Conservation (phyloP, 2,888 invertebrate genomes). For the Acronicta leporina region DNA sequence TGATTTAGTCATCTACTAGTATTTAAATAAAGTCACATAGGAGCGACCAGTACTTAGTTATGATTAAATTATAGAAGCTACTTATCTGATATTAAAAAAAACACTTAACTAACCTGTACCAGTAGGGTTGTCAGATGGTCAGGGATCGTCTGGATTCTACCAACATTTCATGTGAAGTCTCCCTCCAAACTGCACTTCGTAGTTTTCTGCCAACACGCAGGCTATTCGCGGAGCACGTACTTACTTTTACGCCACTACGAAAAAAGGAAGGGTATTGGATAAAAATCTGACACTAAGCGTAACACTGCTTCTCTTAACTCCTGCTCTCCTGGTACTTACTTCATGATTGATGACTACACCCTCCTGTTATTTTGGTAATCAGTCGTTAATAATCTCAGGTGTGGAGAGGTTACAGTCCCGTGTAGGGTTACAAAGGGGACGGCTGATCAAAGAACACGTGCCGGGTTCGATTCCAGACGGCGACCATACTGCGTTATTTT, state of each 20-base stretch:
- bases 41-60: slow-evolving; percentile 8
- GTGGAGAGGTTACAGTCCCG: slow-evolving; percentile 58
- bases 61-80: slow-evolving; percentile 17
- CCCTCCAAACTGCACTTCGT: too few relatives aligned
- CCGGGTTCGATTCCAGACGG: slow-evolving; percentile 55
- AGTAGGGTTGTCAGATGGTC: too few relatives aligned
- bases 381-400: slow-evolving; percentile 61
- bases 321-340: slow-evolving; percentile 13
- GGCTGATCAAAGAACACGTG: slow-evolving; percentile 61
- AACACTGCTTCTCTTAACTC: slow-evolving; percentile 1
- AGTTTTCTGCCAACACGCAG: too few relatives aligned
- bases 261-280: too few relatives aligned
- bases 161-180: too few relatives aligned
- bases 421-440: slow-evolving; percentile 60
- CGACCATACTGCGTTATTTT: slow-evolving; percentile 57
- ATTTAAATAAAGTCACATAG: slow-evolving; percentile 48
- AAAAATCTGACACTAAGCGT: slow-evolving; percentile 1
- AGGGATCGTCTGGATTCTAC: too few relatives aligned
- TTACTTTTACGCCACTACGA: too few relatives aligned
- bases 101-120: not conserved
- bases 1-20: slow-evolving; percentile 51
- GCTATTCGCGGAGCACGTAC: too few relatives aligned
- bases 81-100: slow-evolving; percentile 24
- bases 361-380: slow-evolving; percentile 54
- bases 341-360: slow-evolving; percentile 36